Percentiles rank a stretch among this genome's conserved stretches.
Conservation (phyloP, 2,113 vertebrate species). For the Eulemur macaco region DNA sequence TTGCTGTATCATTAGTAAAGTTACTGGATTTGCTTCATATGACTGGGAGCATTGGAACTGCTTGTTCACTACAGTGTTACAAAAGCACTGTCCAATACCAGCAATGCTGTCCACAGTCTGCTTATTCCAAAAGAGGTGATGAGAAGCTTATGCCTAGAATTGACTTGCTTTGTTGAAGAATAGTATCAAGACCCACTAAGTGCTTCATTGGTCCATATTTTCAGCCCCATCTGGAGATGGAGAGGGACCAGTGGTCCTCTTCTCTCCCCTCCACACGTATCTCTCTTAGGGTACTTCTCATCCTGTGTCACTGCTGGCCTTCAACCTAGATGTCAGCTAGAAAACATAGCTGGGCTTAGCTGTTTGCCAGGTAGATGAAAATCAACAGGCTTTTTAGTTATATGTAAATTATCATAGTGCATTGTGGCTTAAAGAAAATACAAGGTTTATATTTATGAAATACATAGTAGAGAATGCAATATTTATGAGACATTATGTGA, state of each 20-base stretch:
- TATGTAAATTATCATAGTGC: not conserved
- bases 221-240: not conserved
- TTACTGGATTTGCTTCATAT: not conserved
- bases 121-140: not conserved
- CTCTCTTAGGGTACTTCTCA: not conserved
- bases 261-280: not conserved
- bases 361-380: not conserved
- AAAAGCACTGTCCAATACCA: not conserved
- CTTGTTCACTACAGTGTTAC: not conserved
- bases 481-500: no score
- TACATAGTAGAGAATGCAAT: no score
- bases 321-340: not conserved
- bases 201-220: not conserved
- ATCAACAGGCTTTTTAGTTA: not conserved
- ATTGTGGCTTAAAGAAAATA: not conserved
- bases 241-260: not conserved
- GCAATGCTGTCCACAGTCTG: not conserved
- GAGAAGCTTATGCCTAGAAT: not conserved
- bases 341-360: not conserved
- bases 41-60: not conserved
- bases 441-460: not conserved
- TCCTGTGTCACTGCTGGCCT: not conserved
- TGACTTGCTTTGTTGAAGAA: conserved; percentile 10
- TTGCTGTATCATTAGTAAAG: not conserved
- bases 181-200: not conserved